phyloP scores from a whole-genome alignment of 2,888 invertebrate genomes.

The Atethmia centrago region DNA sequence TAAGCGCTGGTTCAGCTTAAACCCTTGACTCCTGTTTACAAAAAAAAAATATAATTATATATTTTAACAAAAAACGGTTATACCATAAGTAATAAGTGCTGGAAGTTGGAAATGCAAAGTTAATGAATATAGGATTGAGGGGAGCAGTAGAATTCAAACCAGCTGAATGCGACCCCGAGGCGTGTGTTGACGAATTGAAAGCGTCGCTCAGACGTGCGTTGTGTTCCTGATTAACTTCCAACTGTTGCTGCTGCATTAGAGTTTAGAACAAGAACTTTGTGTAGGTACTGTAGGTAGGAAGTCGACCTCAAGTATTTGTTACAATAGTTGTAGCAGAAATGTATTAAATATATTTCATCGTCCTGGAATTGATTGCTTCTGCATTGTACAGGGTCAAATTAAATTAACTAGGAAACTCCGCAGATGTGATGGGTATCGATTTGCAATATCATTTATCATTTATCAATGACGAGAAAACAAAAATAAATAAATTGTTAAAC shows the following conservation, averaged over 20 bases:
- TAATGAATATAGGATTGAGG: conserved; percentile 45
- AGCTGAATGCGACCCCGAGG: conserved; percentile 28
- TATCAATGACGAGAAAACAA: too few species aligned
- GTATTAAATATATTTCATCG: not conserved
- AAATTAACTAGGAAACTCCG: too few species aligned
- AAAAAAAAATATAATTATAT: too few species aligned
- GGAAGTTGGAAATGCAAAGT: conserved; percentile 28
- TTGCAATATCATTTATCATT: too few species aligned
- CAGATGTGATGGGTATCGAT: too few species aligned
- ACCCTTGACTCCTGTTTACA: too few species aligned
- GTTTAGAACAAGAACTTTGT: not conserved
- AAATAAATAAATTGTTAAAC: too few species aligned
- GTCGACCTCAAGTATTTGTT: not conserved
- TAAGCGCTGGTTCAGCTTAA: too few species aligned
- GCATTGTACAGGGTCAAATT: not conserved
- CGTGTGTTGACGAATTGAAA: conserved; percentile 39
- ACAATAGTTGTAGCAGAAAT: not conserved
- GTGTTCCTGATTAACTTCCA: conserved; percentile 11
- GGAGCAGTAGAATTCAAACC: conserved; percentile 35
- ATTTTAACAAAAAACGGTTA: too few species aligned
- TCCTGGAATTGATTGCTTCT: not conserved
- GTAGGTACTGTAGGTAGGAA: too few species aligned
- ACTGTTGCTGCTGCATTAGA: conserved; percentile 27
- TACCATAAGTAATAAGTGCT: not conserved
- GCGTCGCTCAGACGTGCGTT: conserved; percentile 14